Evolutionary conservation across 2,888 invertebrate species (phyloP), one percentile per base, ranked within the genome.

Genomic region (Clunio marinus): DNA sequence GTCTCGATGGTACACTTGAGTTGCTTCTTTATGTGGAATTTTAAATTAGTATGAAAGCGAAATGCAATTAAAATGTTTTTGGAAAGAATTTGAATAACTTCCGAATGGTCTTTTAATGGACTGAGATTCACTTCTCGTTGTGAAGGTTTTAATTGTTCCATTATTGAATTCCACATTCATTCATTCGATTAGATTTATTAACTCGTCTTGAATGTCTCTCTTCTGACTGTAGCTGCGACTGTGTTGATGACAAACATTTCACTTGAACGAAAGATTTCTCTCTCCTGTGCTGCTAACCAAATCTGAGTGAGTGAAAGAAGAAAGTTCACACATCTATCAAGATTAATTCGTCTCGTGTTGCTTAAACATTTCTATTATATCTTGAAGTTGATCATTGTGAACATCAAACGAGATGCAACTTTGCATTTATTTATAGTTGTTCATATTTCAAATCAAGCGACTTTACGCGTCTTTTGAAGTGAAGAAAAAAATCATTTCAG

Each of bases 1-100:
- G 5, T 57, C 57, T 57, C 57, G 27, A 57, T 27, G 57, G 57
- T 27, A 25, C 57, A 57, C 57, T 57, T 57, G 57, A 57, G 27
- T 25, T 27, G 57, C n/a, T 41, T 7, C 10, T n/a, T 13, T 24
- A 22, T 27, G 25, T 57, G 25, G 57, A 24, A 57, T 57, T 27
- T n/a, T n/a, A 15, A 57, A 57, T 57, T 17, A 27, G 13, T 24
- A 27, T 25, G 27, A 57, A 57, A 24, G n/a, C n/a, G 27, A 57
- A 32, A 27, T 57, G 57, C 27, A 57, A 57, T 57, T 57, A 57
- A 57, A 10, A 57, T 27, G 22, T 57, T n/a, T 22, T 51, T 8
- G 20, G 8, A 51, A 51, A 22, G 22, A 51, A 51, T 51, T 51
- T 51, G 51, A 17, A 51, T 51, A 51, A 51, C 4, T 51, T 51